Evolutionary conservation across 2,113 vertebrate species (phyloP), one percentile per base, ranked within the genome.

Genomic region (Hoplias malabaricus): DNA sequence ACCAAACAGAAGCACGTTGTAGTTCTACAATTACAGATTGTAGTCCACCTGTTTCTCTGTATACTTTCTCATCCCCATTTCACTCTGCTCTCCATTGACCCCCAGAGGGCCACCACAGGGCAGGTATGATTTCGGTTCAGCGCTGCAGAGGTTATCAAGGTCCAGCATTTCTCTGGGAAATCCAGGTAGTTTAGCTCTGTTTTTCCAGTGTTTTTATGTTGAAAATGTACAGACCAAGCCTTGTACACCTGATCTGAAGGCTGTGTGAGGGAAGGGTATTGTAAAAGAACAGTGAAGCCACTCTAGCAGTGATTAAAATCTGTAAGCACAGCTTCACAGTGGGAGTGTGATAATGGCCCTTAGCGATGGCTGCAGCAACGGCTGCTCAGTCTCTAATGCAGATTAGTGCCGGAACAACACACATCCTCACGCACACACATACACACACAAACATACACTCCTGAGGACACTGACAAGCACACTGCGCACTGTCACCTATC

Each of bases 231-330:
- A 66, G 62, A 10, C 48, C 72, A 33, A 29, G 53, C 56, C 16
- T 1, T 16, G 54, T 42, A 59, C 81, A 75, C 77, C 68, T 72
- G 68, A 75, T 62, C 36, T 48, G 19, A 53, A 33, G 40, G 68
- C 67, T 77, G 31, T 16, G n/a, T 71, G 54, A 76, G 34, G 53
- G 42, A 56, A 29, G 16, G 31, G 67, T 59, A 73, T 61, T 34
- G 19, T 57, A 57, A 62, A 72, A 65, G 50, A 67, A 53, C 53
- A 29, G 36, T 46, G 43, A 42, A 48, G 40, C 61, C 66, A 78
- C 75, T 50, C 71, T 23, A 46, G 57, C 7, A 23, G 33, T 46
- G 82, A 77, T 80, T 69, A 66, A 61, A 57, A 83, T 80, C 70
- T 27, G 21, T 38, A 38, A 69, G 54, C 48, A 54, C 54, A 43